Percentiles rank a stretch among this genome's conserved stretches.
These are phyloP conservation scores for Eupithecia insigniata DNA, from an alignment of 2,888 invertebrate genomes.

Conservation along the genomic window DNA sequence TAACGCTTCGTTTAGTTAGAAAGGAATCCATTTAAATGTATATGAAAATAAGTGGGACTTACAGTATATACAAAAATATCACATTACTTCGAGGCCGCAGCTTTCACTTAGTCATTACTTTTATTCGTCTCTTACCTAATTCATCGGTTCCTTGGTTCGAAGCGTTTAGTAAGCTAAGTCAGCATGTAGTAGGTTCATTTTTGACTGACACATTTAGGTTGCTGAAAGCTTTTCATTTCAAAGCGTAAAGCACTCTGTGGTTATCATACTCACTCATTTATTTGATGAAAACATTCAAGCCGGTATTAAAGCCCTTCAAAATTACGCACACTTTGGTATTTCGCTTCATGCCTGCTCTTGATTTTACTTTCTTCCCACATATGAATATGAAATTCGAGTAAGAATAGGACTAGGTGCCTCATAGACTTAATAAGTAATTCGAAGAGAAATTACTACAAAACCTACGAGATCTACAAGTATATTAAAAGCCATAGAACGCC, in stretches of 20 bases:
- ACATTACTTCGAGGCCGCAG: conserved; percentile 85
- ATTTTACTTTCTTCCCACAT: conserved; percentile 48
- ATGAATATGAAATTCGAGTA: conserved; percentile 58
- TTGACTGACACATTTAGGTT: conserved; percentile 32
- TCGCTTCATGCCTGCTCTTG: conserved; percentile 52
- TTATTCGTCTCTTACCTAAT: conserved; percentile 78
- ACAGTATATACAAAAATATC: conserved; percentile 85
- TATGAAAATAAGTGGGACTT: conserved; percentile 84
- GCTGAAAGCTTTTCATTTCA: conserved; percentile 47
- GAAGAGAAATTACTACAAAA: conserved; percentile 64
- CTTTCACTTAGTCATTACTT: conserved; percentile 81
- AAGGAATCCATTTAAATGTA: conserved; percentile 83
- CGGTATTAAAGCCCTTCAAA: conserved; percentile 43
- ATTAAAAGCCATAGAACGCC: conserved; percentile 57
- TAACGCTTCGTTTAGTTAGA: conserved; percentile 75
- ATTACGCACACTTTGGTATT: conserved; percentile 35
- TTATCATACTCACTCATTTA: conserved; percentile 35
- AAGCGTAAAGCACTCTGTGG: conserved; percentile 58
- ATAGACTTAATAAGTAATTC: conserved; percentile 56
- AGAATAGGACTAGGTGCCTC: conserved; percentile 60
- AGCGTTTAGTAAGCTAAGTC: conserved; percentile 68
- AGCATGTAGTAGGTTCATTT: conserved; percentile 47
- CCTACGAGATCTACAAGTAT: conserved; percentile 63
- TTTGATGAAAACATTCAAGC: conserved; percentile 45
- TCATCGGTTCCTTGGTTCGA: conserved; percentile 69